A percentile compares a stretch with the other conserved stretches of the same genome.
Conservation (phyloP, 2,888 invertebrate genomes). For the Dynastes maya region DNA sequence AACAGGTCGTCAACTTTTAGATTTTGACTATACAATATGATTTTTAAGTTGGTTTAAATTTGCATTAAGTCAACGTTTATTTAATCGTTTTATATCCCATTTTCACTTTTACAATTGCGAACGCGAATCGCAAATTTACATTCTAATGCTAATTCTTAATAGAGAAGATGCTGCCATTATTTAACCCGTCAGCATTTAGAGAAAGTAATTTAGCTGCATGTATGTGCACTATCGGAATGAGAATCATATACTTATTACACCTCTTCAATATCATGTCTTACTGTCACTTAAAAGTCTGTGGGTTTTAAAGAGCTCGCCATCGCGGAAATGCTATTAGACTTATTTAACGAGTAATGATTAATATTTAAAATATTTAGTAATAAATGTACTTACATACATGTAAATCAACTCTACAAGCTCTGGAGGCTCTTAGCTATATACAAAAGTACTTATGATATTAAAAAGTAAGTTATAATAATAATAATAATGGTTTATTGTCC, state of each 20-base stretch:
- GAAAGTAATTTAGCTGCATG: slow-evolving; percentile 26
- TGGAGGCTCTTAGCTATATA: no score
- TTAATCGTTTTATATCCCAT: not conserved
- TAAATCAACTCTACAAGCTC: no score
- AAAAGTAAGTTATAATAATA: no score
- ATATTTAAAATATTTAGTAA: no score
- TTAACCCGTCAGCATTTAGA: slow-evolving; percentile 1
- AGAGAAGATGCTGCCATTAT: slow-evolving; percentile 20
- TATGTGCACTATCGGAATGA: not conserved
- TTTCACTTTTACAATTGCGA: slow-evolving; percentile 17
- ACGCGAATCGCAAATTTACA: slow-evolving; percentile 1
- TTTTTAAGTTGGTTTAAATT: not conserved
- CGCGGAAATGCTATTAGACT: no score
- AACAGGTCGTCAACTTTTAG: no score
- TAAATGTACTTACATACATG: no score
- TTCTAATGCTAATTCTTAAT: slow-evolving; percentile 13
- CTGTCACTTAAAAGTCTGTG: slow-evolving; percentile 17
- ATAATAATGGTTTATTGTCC: no score
- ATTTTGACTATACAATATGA: not conserved
- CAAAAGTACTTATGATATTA: no score
- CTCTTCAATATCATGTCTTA: not conserved
- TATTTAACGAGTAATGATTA: no score
- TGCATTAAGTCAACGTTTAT: not conserved
- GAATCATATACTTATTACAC: slow-evolving; percentile 6
- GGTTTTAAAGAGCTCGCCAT: slow-evolving; percentile 5